Percentiles rank a stretch among this genome's conserved stretches.
phyloP scores from a whole-genome alignment of 2,888 invertebrate species.

The Rhagophthalmus giganteus region DNA sequence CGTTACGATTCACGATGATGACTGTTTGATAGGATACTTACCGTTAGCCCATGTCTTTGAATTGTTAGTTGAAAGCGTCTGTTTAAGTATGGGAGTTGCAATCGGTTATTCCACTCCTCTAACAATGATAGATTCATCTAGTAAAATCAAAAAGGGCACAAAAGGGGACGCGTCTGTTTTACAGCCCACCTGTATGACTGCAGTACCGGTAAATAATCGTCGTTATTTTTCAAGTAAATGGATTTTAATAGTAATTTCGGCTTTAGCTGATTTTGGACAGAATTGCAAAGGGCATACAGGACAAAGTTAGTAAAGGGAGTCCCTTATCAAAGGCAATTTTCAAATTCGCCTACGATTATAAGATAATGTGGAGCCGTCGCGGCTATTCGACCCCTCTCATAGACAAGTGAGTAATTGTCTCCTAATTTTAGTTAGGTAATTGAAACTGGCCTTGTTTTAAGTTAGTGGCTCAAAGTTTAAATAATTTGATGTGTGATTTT shows the following conservation, averaged over 20 bases:
- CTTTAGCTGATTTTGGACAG: constrained; percentile 92
- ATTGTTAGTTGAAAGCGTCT: constrained; percentile 86
- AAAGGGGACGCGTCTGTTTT: constrained; percentile 92
- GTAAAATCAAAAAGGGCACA: constrained; percentile 93
- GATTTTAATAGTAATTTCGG: no score
- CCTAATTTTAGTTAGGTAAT: constrained; percentile 14
- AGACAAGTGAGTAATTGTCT: constrained; percentile 58
- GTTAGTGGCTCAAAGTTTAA: constrained; percentile 4
- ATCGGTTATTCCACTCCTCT: constrained; percentile 96
- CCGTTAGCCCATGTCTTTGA: constrained; percentile 98
- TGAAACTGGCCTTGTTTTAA: constrained; percentile 16
- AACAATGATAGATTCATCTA: constrained; percentile 89
- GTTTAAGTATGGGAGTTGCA: constrained; percentile 81
- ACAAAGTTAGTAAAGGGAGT: constrained; percentile 85
- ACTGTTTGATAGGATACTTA: constrained; percentile 91
- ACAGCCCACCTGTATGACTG: constrained; percentile 91
- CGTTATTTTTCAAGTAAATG: no score
- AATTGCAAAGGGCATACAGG: constrained; percentile 95
- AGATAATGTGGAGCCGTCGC: constrained; percentile 79
- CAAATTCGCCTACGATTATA: constrained; percentile 93
- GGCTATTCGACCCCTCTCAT: constrained; percentile 82
- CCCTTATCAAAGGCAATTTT: constrained; percentile 81
- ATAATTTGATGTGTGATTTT: background rate
- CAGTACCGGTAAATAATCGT: constrained; percentile 92
- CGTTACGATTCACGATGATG: constrained; percentile 70